Conservation (phyloP, 2,113 vertebrate genomes). For the Chiloscyllium plagiosum region DNA sequence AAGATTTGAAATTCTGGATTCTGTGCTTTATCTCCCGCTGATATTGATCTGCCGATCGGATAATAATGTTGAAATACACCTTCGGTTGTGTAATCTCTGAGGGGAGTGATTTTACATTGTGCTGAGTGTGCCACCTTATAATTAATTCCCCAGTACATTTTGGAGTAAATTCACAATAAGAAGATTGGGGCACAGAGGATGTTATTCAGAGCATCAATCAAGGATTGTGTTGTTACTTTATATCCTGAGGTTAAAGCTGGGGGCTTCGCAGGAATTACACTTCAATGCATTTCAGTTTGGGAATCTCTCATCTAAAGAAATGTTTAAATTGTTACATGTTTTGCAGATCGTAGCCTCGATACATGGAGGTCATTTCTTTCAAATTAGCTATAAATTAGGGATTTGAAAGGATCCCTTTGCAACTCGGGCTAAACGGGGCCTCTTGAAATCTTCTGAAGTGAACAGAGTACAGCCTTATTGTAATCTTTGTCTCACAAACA, state of each 20-base stretch:
- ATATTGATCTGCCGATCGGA: not conserved
- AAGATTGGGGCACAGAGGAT: not conserved
- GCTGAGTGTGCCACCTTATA: not conserved
- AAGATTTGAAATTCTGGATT: not conserved
- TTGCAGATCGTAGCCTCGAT: not conserved
- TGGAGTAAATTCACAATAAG: not conserved
- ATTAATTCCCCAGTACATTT: not conserved
- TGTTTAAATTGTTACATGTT: not conserved
- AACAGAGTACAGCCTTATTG: not conserved
- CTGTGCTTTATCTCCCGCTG: too few species aligned
- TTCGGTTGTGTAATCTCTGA: not conserved
- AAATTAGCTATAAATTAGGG: constrained; percentile 31
- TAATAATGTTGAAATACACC: not conserved
- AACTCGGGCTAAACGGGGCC: constrained; percentile 28
- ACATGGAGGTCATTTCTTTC: constrained; percentile 26
- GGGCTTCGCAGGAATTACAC: not conserved
- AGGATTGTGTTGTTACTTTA: not conserved
- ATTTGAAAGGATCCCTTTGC: constrained; percentile 30
- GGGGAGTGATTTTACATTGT: not conserved
- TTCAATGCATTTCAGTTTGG: constrained; percentile 12
- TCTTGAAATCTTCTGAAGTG: constrained; percentile 27
- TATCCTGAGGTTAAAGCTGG: constrained; percentile 12
- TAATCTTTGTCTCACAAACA: constrained; percentile 30
- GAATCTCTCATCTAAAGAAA: constrained; percentile 26
- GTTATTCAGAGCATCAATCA: not conserved